These are phyloP conservation scores for Ormyrus nitidulus DNA, from an alignment of 2,888 invertebrate species.

Conservation along the genomic window DNA sequence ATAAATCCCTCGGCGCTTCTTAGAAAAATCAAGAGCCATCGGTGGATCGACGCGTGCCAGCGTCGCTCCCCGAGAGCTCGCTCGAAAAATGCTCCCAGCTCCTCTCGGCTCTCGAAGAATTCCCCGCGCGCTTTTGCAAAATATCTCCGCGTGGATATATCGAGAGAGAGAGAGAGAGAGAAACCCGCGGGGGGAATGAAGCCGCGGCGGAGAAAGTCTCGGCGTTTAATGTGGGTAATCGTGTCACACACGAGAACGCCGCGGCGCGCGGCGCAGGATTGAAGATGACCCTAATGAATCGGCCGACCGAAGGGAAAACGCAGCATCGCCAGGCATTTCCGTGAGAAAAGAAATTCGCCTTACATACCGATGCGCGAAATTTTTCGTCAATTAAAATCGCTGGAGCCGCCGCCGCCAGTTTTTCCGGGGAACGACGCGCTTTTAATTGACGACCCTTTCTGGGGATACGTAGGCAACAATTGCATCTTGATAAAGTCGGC, in stretches of 20 bases:
- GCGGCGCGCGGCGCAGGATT: conserved; percentile 6
- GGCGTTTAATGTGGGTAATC: conserved; percentile 54
- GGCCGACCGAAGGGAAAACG: not conserved
- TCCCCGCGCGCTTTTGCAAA: not conserved
- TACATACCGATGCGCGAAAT: not conserved
- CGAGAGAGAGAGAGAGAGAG: not conserved
- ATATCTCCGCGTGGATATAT: not conserved
- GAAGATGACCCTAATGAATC: conserved; percentile 57
- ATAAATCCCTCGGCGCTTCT: too few relatives aligned
- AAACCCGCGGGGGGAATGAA: not conserved
- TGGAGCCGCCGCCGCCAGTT: not conserved
- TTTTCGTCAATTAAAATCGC: conserved; percentile 50
- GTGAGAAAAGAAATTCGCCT: conserved; percentile 56
- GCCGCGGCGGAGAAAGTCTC: conserved; percentile 43
- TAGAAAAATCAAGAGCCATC: too few relatives aligned
- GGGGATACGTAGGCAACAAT: too few relatives aligned
- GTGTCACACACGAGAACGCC: conserved; percentile 39
- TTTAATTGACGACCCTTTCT: not conserved
- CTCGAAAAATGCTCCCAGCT: not conserved
- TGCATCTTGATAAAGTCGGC: too few relatives aligned
- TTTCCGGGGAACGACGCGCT: not conserved
- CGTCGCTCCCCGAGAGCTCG: too few relatives aligned
- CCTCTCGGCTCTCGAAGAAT: not conserved
- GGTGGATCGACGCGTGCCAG: too few relatives aligned
- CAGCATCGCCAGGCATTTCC: conserved; percentile 29